Evolutionary conservation across 2,113 vertebrate genomes (phyloP).

Genomic region (Heliornis fulica): DNA sequence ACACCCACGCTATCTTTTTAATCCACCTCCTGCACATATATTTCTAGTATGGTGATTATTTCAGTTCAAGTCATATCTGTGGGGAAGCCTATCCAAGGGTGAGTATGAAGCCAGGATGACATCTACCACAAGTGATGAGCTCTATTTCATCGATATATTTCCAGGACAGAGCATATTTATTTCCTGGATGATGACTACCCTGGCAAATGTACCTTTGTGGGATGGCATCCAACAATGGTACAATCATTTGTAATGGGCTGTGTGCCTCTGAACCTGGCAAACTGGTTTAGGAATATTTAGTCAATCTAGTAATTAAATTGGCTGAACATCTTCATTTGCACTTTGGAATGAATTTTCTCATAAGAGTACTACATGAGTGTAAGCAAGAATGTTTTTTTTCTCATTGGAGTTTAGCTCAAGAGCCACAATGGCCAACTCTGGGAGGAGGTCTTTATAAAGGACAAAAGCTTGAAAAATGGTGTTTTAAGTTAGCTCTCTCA

Average conservation of each 20-base stretch:
- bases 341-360: constrained; percentile 27
- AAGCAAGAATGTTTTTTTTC: background rate
- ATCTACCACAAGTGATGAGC: background rate
- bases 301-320: constrained; percentile 61
- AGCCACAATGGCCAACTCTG: background rate
- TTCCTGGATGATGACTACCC: constrained; percentile 40
- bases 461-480: background rate
- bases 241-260: constrained; percentile 13
- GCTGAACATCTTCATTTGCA: constrained; percentile 30
- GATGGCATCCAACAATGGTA: constrained; percentile 34
- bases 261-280: constrained; percentile 22
- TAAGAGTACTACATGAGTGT: background rate
- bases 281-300: constrained; percentile 8
- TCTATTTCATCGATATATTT: constrained; percentile 33
- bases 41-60: background rate
- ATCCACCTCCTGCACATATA: background rate
- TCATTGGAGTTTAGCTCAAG: background rate
- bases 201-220: constrained; percentile 32
- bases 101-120: background rate
- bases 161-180: constrained; percentile 46
- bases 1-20: background rate
- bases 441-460: background rate
- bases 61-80: background rate
- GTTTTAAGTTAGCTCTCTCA: background rate
- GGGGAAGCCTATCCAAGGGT: background rate